These are phyloP conservation scores for Mastomys natalensis DNA, from an alignment of 2,113 vertebrate genomes.

Conservation along the genomic window DNA sequence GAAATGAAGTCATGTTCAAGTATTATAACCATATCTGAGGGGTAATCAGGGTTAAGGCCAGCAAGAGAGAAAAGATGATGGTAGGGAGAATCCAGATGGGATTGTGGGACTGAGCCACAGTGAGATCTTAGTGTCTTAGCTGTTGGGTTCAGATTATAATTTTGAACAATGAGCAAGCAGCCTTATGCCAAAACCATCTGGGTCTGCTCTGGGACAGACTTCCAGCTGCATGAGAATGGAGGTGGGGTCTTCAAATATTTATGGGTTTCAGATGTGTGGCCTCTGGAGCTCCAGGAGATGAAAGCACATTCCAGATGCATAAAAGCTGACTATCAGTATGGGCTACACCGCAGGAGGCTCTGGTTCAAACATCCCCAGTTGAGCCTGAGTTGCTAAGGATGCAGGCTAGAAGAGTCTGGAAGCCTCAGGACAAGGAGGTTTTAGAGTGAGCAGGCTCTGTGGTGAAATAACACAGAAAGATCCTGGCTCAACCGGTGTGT, in stretches of 20 bases:
- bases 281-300: constrained; percentile 52
- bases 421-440: background rate
- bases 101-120: background rate
- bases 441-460: background rate
- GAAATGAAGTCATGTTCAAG: background rate
- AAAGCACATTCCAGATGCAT: constrained; percentile 56
- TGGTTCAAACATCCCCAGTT: background rate
- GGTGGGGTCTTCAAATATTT: constrained; percentile 68
- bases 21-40: constrained; percentile 26
- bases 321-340: constrained; percentile 5
- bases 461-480: background rate
- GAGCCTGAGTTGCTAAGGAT: background rate
- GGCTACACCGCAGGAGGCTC: constrained; percentile 22
- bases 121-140: constrained; percentile 28
- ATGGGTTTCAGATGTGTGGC: constrained; percentile 62
- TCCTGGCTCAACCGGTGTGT: background rate
- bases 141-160: constrained; percentile 56
- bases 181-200: constrained; percentile 62
- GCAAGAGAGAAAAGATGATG: background rate
- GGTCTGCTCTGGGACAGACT: constrained; percentile 59
- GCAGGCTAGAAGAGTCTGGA: background rate
- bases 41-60: constrained; percentile 11
- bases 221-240: constrained; percentile 50
- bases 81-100: background rate
- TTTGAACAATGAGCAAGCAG: constrained; percentile 56